These are phyloP conservation scores for Nemopilema nomurai DNA, from an alignment of 30 jellyfish, hydroid and myxozoan species.

Conservation along the genomic window DNA sequence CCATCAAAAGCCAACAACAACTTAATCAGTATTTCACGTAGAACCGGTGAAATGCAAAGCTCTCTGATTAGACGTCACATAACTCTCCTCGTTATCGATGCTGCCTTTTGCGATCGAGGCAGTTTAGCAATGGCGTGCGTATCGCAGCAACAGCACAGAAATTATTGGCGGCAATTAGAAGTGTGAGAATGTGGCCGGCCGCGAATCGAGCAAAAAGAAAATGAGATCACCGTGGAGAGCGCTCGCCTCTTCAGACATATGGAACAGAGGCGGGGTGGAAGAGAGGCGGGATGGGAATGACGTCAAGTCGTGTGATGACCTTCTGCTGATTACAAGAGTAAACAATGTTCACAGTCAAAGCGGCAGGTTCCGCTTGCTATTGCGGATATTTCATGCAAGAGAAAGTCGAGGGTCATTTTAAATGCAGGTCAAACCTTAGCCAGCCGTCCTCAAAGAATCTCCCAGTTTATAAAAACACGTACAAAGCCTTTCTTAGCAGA, in stretches of 20 bases:
- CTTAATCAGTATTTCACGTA: neutral
- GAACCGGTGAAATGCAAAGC: neutral
- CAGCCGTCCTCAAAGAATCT: no score
- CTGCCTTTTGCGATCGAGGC: neutral
- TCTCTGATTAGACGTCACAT: neutral
- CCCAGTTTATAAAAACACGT: no score
- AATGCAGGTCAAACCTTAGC: neutral
- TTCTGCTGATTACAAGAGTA: neutral
- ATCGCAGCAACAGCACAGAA: no score
- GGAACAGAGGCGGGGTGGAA: neutral
- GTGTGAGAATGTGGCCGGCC: neutral
- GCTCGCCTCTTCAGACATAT: neutral
- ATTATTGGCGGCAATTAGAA: neutral
- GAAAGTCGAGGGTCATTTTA: neutral
- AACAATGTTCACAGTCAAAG: neutral
- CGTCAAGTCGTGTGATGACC: neutral
- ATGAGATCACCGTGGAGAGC: neutral
- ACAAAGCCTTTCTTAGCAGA: no score
- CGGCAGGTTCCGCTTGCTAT: neutral
- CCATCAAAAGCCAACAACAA: neutral
- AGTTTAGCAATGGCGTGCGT: neutral
- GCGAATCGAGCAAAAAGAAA: neutral
- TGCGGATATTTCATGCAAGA: neutral
- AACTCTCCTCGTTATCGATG: neutral
- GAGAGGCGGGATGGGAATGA: neutral